Conservation (phyloP, 2,113 vertebrate species). For the Python bivittatus region DNA sequence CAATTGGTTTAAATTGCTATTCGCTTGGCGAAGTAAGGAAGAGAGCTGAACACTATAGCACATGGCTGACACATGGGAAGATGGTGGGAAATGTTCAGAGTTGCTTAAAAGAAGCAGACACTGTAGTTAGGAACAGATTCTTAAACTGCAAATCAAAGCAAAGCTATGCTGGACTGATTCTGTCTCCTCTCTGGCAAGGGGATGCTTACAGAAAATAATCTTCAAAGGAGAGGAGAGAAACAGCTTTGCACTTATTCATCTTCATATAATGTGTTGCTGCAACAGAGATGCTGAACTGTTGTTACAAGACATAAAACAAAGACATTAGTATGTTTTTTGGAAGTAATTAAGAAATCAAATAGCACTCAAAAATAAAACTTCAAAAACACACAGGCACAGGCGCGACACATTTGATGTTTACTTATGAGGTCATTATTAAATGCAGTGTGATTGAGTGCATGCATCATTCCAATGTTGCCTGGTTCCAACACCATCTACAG, state of each 20-base stretch:
- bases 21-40: not conserved
- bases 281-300: slow-evolving; percentile 1
- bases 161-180: slow-evolving; percentile 26
- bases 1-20: not conserved
- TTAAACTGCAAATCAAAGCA: slow-evolving; percentile 25
- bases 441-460: not conserved
- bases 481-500: too few species aligned
- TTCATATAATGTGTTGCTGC: not conserved
- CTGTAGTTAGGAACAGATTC: slow-evolving; percentile 4
- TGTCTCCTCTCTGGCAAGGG: slow-evolving; percentile 22
- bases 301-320: not conserved
- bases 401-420: not conserved
- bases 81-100: slow-evolving; percentile 15
- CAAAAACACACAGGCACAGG: too few species aligned
- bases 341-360: not conserved
- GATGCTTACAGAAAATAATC: slow-evolving; percentile 6
- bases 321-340: not conserved
- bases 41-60: not conserved
- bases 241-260: slow-evolving; percentile 11
- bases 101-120: not conserved
- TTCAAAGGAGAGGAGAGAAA: not conserved
- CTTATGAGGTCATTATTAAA: not conserved
- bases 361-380: not conserved
- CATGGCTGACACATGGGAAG: slow-evolving; percentile 11
- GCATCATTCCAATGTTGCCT: not conserved